Base-by-base conservation (phyloP, 2,888 invertebrate genomes). In the Liodrosophila aerea region DNA sequence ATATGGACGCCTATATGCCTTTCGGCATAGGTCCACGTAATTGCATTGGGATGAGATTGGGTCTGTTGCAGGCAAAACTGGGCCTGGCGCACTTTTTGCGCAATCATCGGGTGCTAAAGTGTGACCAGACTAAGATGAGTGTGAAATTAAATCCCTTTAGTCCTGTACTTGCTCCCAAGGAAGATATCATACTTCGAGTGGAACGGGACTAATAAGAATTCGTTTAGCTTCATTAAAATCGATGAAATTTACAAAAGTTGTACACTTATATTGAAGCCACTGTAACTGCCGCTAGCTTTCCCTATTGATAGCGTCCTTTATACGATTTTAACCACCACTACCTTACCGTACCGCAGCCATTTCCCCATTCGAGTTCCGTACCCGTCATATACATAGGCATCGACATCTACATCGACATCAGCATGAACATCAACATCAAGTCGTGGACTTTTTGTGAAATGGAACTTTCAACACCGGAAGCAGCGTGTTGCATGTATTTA, bases 401-500 rank as follows among this genome's bases (percentile, higher is more conserved):
- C 46, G 41, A 22, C 63, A 50, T 50, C 53, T 36, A 47, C 66
- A 36, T 49, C 22, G 36, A 29, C 53, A 44, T 60, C 57, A 37
- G 45, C 70, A 67, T 68, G 63, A 51, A 54, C 78, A 64, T 69
- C 74, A 72, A 73, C 85, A 75, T 82, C 71, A 68, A 80, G 73
- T 52, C 71, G 71, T 67, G 81, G 84, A 80, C 64, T 39, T 75
- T 77, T 66, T 66, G 53, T 66, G 68, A 74, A 76, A 80, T 84
- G 74, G 67, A 85, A 85, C 84, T 85, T 82, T 82, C 82, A 83
- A 85, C 82, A 82, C 84, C 85, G 82, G 85, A 82, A 85, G 73
- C 81, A 85, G 85, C 81, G 81, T 82, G 81, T 82, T 82, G 84
- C 83, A 85, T 85, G 75, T 85, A 85, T 83, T 85, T 85, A 85